Conservation (phyloP, 2,113 vertebrate genomes). For the Boulengeromyrus knoepffleri region DNA sequence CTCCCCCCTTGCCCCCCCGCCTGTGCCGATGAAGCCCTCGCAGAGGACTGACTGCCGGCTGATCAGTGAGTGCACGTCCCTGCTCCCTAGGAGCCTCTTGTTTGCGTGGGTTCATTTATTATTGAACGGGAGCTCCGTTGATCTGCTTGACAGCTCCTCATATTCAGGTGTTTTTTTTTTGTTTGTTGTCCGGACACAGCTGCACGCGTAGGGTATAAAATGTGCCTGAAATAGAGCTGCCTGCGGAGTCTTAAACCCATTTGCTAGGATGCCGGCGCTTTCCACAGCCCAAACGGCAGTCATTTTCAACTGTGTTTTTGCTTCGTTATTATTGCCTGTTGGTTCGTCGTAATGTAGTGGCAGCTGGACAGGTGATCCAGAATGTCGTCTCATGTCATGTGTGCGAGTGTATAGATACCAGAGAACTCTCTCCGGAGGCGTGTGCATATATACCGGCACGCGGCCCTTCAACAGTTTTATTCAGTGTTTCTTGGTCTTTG, state of each 20-base stretch:
- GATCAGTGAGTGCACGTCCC: conserved; percentile 55
- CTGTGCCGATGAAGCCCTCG: conserved; percentile 54
- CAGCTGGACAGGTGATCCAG: neutral
- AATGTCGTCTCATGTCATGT: neutral
- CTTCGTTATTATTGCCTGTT: neutral
- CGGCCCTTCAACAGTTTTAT: neutral
- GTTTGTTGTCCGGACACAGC: neutral
- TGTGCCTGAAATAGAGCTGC: neutral
- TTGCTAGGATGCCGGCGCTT: neutral
- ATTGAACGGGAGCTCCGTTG: neutral
- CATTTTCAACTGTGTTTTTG: neutral
- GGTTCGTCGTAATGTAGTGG: neutral
- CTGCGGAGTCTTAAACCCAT: neutral
- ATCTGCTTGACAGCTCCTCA: neutral
- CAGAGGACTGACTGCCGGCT: conserved; percentile 54
- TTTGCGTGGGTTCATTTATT: neutral
- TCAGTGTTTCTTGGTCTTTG: neutral
- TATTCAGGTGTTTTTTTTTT: neutral
- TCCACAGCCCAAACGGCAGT: neutral
- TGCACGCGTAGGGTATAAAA: neutral
- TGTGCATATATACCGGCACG: neutral
- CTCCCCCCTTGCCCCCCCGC: conserved; percentile 22
- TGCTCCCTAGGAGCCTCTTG: too few relatives aligned
- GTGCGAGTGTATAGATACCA: neutral
- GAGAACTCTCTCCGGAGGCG: neutral